These are phyloP conservation scores for Panzeria rudis DNA, from an alignment of 2,888 invertebrate genomes.

Conservation along the genomic window DNA sequence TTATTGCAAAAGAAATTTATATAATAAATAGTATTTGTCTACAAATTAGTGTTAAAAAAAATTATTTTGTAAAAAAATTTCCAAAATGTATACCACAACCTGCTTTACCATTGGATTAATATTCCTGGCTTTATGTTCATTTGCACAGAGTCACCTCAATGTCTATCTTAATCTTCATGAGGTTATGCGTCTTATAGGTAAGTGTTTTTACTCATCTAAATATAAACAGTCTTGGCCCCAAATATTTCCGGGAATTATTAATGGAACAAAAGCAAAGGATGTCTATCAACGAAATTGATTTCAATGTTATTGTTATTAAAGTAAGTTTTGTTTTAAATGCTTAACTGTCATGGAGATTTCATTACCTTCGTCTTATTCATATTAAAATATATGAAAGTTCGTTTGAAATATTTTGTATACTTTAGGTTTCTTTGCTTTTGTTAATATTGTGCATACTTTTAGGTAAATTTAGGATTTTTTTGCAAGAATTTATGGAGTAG, in stretches of 20 bases:
- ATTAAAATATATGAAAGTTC: background rate
- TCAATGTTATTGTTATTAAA: slow-evolving; percentile 15
- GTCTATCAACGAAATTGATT: no score
- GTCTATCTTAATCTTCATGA: slow-evolving; percentile 82
- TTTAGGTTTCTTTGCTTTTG: no score
- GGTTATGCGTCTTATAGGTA: slow-evolving; percentile 82
- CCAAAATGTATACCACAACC: slow-evolving; percentile 65
- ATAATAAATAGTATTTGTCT: slow-evolving; percentile 3
- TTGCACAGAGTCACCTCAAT: slow-evolving; percentile 80
- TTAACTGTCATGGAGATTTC: background rate
- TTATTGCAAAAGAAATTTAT: slow-evolving; percentile 23
- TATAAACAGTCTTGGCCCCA: background rate
- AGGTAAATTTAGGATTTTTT: no score
- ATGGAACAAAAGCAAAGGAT: no score
- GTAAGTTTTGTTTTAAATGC: background rate
- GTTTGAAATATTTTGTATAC: no score
- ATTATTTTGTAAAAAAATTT: slow-evolving; percentile 11
- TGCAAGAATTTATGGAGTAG: no score
- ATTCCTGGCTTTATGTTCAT: slow-evolving; percentile 76
- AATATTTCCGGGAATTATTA: background rate
- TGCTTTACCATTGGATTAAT: slow-evolving; percentile 80
- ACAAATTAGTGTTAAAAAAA: slow-evolving; percentile 29
- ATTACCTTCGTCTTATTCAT: no score
- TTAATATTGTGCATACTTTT: no score
- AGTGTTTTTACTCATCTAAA: slow-evolving; percentile 71